Conservation (phyloP, 2,888 invertebrate genomes). For the Conus canariensis region DNA sequence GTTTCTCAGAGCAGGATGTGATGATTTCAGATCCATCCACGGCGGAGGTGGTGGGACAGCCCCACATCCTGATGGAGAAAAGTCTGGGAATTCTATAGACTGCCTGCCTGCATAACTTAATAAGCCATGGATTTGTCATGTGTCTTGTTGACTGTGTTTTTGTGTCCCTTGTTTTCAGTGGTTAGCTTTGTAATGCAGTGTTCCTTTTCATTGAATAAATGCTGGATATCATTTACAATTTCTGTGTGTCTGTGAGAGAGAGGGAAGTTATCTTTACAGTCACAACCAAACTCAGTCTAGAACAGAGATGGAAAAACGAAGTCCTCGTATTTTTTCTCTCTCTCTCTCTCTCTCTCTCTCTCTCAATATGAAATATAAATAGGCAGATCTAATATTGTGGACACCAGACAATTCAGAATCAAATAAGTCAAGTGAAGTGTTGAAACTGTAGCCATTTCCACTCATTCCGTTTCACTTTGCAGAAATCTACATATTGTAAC, state of each 20-base stretch:
- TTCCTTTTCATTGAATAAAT: neutral
- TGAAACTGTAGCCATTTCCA: no score
- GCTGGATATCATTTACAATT: neutral
- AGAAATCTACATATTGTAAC: no score
- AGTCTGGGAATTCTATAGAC: conserved; percentile 48
- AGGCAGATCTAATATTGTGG: no score
- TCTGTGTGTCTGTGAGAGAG: conserved; percentile 3
- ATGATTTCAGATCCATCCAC: conserved; percentile 68
- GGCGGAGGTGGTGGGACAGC: conserved; percentile 84
- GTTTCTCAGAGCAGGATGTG: neutral
- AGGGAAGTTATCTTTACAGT: no score
- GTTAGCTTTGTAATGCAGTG: neutral
- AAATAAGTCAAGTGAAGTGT: no score
- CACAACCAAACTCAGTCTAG: no score
- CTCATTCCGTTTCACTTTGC: no score
- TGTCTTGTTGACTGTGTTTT: neutral
- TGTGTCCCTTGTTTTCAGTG: neutral
- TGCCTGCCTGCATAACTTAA: neutral
- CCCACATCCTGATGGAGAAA: conserved; percentile 86
- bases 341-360: no score
- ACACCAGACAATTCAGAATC: no score
- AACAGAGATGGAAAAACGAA: no score
- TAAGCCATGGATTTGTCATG: neutral
- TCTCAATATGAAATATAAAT: no score
- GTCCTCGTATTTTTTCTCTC: no score